phyloP scores from a whole-genome alignment of 2,797 vertebrate genomes.

The Hydrophis major region DNA sequence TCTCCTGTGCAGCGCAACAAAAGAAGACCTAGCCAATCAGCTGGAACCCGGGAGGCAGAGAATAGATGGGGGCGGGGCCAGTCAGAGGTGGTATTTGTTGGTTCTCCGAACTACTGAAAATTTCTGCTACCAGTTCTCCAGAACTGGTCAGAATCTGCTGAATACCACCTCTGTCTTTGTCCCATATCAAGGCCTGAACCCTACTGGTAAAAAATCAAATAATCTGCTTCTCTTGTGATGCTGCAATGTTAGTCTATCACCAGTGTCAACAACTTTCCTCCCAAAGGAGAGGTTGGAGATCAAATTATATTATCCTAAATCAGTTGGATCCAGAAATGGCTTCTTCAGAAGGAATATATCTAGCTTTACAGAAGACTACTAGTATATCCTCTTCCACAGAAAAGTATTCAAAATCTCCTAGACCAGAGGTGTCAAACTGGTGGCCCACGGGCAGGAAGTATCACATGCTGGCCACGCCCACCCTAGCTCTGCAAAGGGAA shows the following conservation, averaged over 20 bases:
- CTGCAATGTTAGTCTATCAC: background rate
- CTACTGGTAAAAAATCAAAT: background rate
- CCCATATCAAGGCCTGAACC: background rate
- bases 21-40: too few relatives aligned
- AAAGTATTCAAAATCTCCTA: background rate
- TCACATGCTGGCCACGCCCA: too few relatives aligned
- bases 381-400: background rate
- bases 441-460: too few relatives aligned
- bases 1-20: too few relatives aligned
- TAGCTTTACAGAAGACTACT: background rate
- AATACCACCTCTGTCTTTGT: background rate
- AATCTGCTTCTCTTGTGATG: background rate
- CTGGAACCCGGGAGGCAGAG: too few relatives aligned
- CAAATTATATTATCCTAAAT: background rate
- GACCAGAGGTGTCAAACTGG: too few relatives aligned
- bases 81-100: too few relatives aligned
- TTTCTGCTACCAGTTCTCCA: too few relatives aligned
- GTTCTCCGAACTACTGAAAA: too few relatives aligned
- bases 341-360: background rate
- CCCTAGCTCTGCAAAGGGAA: too few relatives aligned
- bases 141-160: too few relatives aligned
- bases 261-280: background rate
- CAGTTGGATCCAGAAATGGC: background rate
- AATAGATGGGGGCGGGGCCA: too few relatives aligned
- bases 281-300: background rate